These are phyloP conservation scores for Cichlasoma orientale DNA, from an alignment of 2,797 vertebrate genomes.

Conservation along the genomic window DNA sequence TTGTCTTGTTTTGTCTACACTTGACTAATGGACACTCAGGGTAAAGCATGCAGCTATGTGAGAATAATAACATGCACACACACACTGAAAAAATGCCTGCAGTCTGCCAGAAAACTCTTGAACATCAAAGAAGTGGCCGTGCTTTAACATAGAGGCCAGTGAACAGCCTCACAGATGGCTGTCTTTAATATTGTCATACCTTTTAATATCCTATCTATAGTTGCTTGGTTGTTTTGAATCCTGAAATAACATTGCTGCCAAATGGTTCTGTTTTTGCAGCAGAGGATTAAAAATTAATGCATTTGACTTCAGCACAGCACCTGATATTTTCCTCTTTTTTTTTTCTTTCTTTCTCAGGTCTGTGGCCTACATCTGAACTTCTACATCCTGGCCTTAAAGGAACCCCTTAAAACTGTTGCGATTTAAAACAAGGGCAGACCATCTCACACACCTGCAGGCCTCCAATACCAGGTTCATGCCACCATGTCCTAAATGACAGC, in stretches of 20 bases:
- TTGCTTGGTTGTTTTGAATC: neutral
- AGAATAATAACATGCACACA: constrained; percentile 7
- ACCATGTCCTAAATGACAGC: constrained; percentile 61
- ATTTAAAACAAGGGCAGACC: neutral
- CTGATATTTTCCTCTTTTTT: constrained; percentile 12
- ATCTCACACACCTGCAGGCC: neutral
- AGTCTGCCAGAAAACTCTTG: constrained; percentile 20
- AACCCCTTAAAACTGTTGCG: constrained; percentile 9
- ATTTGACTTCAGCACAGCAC: constrained; percentile 11
- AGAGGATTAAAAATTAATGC: constrained; percentile 31
- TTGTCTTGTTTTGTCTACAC: constrained; percentile 38
- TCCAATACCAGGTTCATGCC: neutral
- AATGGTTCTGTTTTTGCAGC: constrained; percentile 21
- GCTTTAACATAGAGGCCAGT: neutral
- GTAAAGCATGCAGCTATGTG: constrained; percentile 27
- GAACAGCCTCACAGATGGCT: neutral
- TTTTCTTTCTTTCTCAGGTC: constrained; percentile 41
- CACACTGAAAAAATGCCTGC: constrained; percentile 18
- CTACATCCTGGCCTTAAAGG: neutral
- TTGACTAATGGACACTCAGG: constrained; percentile 26
- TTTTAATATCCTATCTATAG: neutral
- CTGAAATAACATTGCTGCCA: neutral
- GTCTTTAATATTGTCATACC: neutral
- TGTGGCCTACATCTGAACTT: constrained; percentile 10
- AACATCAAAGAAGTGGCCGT: neutral